Evolutionary conservation across 2,797 vertebrate genomes (phyloP).

Genomic region (Malurus splendens): DNA sequence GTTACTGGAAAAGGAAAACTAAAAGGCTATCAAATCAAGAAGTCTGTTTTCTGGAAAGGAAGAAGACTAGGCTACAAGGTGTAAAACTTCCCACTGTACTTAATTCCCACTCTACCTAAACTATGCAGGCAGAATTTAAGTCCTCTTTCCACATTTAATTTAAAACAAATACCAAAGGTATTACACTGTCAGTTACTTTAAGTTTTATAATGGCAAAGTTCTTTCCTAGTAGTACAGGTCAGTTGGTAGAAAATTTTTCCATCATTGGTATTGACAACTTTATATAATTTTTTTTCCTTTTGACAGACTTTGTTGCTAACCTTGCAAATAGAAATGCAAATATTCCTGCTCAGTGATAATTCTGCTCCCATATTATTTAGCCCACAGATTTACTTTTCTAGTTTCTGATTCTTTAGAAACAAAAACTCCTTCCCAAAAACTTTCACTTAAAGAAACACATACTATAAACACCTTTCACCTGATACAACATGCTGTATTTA

Average conservation of each 20-base stretch:
- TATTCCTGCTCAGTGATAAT: background rate
- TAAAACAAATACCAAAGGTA: background rate
- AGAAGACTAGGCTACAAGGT: background rate
- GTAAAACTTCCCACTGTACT: background rate
- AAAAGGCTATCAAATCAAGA: background rate
- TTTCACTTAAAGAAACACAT: background rate
- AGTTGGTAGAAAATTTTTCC: background rate
- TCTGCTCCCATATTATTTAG: background rate
- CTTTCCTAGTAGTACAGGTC: background rate
- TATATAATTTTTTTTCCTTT: background rate
- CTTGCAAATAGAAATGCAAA: background rate
- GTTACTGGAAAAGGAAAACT: background rate
- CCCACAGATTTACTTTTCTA: background rate
- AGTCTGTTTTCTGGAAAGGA: background rate
- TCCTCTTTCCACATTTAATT: background rate
- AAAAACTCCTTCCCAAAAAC: background rate
- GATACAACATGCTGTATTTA: background rate
- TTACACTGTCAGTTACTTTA: background rate
- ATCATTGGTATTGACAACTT: background rate
- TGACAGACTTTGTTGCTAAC: background rate
- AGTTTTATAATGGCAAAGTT: background rate
- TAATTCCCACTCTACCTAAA: background rate
- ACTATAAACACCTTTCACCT: background rate
- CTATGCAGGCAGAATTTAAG: background rate
- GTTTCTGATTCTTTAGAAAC: background rate